Conservation (phyloP, 2,113 vertebrate genomes). For the Pao palembangensis region DNA sequence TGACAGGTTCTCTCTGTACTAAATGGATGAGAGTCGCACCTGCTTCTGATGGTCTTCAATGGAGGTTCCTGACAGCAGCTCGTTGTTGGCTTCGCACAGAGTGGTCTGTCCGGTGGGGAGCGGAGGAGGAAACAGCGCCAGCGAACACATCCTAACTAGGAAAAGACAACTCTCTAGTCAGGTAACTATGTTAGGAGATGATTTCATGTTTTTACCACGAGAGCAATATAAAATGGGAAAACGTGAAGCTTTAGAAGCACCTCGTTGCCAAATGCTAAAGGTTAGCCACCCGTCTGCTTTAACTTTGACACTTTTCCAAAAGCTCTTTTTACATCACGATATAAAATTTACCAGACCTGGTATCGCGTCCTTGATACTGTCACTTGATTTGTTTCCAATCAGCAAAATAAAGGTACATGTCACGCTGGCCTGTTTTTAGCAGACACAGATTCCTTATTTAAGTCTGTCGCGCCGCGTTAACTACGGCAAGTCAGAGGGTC, state of each 20-base stretch:
- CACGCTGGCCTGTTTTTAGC: neutral
- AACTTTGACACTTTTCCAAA: neutral
- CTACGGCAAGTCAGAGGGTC: slow-evolving; percentile 41
- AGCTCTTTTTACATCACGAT: too few relatives aligned
- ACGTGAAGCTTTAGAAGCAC: too few relatives aligned
- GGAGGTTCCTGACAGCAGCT: slow-evolving; percentile 75
- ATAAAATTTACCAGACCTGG: slow-evolving; percentile 13
- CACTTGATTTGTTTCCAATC: neutral
- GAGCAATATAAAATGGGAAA: too few relatives aligned
- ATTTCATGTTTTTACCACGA: too few relatives aligned
- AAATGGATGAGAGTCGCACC: slow-evolving; percentile 50
- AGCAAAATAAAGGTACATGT: neutral
- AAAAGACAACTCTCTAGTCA: slow-evolving; percentile 2
- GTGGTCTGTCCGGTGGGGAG: slow-evolving; percentile 74
- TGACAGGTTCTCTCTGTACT: neutral
- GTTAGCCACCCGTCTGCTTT: slow-evolving; percentile 6
- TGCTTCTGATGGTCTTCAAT: slow-evolving; percentile 72
- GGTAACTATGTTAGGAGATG: neutral
- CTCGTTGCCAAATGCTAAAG: neutral
- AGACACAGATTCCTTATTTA: neutral
- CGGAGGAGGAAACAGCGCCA: slow-evolving; percentile 83
- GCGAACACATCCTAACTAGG: slow-evolving; percentile 78
- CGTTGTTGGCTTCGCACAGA: slow-evolving; percentile 87
- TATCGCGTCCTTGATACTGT: neutral
- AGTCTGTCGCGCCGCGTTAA: slow-evolving; percentile 49